Evolutionary conservation across 2,888 invertebrate genomes (phyloP).

Genomic region (Labia minor): DNA sequence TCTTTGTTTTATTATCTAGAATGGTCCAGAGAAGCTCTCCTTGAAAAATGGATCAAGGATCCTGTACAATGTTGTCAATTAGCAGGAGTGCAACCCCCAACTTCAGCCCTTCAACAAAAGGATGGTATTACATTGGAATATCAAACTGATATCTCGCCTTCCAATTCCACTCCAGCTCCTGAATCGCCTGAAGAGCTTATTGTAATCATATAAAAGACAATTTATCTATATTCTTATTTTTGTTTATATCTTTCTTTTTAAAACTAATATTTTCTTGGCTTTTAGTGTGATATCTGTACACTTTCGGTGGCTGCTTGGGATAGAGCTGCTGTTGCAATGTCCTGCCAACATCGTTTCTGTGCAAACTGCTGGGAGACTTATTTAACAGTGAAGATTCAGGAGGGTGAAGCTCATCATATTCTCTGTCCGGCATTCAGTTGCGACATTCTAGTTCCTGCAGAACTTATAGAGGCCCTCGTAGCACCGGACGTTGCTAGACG

Average conservation of each 20-base stretch:
- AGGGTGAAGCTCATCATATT: slow-evolving; percentile 54
- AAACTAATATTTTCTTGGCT: slow-evolving; percentile 22
- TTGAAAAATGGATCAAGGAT: slow-evolving; percentile 58
- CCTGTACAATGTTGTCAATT: slow-evolving; percentile 51
- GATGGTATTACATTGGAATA: slow-evolving; percentile 34
- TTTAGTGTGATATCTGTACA: slow-evolving; percentile 51
- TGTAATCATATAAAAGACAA: slow-evolving; percentile 5
- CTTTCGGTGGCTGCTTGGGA: slow-evolving; percentile 40
- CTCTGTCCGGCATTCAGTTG: slow-evolving; percentile 55
- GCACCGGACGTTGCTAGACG: slow-evolving; percentile 52
- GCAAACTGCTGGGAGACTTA: slow-evolving; percentile 54
- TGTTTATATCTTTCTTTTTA: not conserved
- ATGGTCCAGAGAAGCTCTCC: slow-evolving; percentile 53
- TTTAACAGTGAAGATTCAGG: slow-evolving; percentile 51
- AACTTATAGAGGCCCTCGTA: slow-evolving; percentile 54
- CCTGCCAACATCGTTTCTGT: slow-evolving; percentile 54
- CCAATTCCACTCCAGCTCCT: not conserved
- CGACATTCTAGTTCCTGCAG: slow-evolving; percentile 51
- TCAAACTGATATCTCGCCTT: not conserved
- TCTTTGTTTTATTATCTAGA: slow-evolving; percentile 38
- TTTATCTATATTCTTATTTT: slow-evolving; percentile 4
- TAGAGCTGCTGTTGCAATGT: slow-evolving; percentile 43
- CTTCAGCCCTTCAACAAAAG: slow-evolving; percentile 39
- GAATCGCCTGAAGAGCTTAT: not conserved
- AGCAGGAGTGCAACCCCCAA: slow-evolving; percentile 53